Conservation (phyloP, 2,888 invertebrate species). For the Lacanobia wlatinum region DNA sequence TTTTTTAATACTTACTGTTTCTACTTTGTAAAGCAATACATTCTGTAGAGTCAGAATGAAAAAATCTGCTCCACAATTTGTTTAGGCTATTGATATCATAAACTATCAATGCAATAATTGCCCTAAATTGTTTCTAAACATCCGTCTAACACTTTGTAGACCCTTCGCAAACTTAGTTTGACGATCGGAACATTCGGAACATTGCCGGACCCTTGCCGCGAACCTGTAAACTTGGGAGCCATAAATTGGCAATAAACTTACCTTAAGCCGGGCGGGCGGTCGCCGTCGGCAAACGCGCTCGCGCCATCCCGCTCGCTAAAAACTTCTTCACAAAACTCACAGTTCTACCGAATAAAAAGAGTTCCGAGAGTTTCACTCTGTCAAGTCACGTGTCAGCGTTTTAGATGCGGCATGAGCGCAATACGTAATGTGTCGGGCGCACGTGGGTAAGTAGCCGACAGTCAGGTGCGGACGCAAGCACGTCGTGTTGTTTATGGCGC, state of each 20-base stretch:
- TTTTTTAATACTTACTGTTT: constrained; percentile 57
- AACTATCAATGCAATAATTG: constrained; percentile 62
- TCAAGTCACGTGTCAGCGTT: constrained; percentile 89
- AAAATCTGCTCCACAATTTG: constrained; percentile 52
- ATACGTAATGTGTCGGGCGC: constrained; percentile 86
- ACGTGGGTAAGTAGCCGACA: constrained; percentile 84
- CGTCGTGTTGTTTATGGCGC: constrained; percentile 90
- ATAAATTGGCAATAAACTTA: constrained; percentile 90
- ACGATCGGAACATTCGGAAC: constrained; percentile 82
- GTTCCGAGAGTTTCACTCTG: constrained; percentile 85
- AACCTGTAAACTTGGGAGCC: constrained; percentile 81
- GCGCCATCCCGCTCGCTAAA: constrained; percentile 86
- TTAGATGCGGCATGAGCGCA: constrained; percentile 88
- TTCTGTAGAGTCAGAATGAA: constrained; percentile 12
- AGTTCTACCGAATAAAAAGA: constrained; percentile 80
- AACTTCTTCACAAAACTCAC: constrained; percentile 89
- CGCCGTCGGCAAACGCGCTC: constrained; percentile 87
- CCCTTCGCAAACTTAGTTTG: constrained; percentile 84
- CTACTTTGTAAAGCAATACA: constrained; percentile 18
- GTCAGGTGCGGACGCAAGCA: constrained; percentile 84
- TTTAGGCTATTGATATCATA: constrained; percentile 73
- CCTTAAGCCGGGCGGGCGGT: constrained; percentile 88
- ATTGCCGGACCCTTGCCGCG: constrained; percentile 78
- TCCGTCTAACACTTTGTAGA: constrained; percentile 70
- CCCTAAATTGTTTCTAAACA: constrained; percentile 72